Conservation (phyloP, 2,113 vertebrate genomes). For the Seriola dumerili region DNA sequence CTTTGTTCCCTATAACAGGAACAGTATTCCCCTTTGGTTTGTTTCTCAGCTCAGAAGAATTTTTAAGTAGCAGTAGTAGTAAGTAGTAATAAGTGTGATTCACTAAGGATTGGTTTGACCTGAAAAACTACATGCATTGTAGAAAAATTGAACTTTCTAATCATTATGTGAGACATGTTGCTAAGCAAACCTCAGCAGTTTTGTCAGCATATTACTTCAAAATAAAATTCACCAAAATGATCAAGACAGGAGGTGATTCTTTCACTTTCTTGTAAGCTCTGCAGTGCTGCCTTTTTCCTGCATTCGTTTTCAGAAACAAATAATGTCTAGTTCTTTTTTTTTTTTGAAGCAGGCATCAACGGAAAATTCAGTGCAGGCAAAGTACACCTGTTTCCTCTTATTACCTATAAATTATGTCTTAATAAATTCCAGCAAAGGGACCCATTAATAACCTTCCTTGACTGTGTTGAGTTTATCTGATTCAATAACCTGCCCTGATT, state of each 20-base stretch:
- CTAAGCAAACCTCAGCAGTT: neutral
- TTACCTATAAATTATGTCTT: neutral
- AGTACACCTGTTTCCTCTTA: neutral
- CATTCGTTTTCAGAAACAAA: neutral
- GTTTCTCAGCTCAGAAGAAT: neutral
- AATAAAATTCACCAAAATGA: neutral
- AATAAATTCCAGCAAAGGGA: constrained; percentile 17
- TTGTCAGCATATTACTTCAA: neutral
- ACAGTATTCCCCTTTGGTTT: neutral
- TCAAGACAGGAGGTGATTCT: neutral
- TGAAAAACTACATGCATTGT: neutral
- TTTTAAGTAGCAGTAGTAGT: neutral
- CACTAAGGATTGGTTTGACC: neutral
- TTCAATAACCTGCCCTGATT: constrained; percentile 34
- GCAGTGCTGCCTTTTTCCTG: neutral
- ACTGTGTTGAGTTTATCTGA: constrained; percentile 7
- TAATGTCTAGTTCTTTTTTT: neutral
- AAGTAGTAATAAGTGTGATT: neutral
- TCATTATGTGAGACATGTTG: neutral
- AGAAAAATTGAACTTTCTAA: neutral
- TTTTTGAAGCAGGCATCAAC: neutral
- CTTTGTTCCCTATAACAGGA: neutral
- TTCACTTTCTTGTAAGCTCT: neutral
- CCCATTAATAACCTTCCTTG: constrained; percentile 1
- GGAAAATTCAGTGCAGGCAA: neutral